A percentile compares a stretch with the other conserved stretches of the same genome.
phyloP scores from a whole-genome alignment of 2,113 vertebrate species.

The Gallinago paraguaiae region DNA sequence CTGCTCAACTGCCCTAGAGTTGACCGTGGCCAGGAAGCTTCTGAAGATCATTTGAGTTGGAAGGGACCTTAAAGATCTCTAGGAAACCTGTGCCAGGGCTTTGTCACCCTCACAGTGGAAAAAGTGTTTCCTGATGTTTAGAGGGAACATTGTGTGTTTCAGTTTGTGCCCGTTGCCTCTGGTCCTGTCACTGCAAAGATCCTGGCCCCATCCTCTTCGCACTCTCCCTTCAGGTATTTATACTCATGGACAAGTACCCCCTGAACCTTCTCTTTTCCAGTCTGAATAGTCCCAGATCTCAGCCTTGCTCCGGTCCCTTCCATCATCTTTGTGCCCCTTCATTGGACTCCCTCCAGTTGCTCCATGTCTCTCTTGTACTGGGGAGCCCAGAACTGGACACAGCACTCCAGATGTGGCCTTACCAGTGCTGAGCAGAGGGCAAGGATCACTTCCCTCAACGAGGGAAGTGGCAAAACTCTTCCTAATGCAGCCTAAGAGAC shows the following conservation, averaged over 20 bases:
- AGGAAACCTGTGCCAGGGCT: not conserved
- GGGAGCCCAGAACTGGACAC: not conserved
- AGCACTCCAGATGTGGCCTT: not conserved
- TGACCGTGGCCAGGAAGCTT: not conserved
- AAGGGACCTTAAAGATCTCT: not conserved
- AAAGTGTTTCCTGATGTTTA: not conserved
- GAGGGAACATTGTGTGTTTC: not conserved
- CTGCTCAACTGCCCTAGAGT: not conserved
- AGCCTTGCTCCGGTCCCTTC: not conserved
- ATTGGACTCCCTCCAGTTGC: not conserved
- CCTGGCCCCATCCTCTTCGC: not conserved
- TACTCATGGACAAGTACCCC: not conserved
- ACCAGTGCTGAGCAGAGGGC: not conserved
- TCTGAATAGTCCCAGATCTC: not conserved
- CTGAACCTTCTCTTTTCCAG: not conserved
- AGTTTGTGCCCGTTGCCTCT: not conserved
- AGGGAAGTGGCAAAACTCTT: not conserved
- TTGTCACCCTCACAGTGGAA: rapidly evolving
- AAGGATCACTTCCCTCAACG: not conserved
- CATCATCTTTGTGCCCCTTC: not conserved
- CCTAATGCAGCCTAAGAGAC: not conserved
- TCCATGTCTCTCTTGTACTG: not conserved
- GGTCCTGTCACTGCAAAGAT: not conserved
- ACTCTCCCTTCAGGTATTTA: not conserved
- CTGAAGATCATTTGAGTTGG: not conserved